These are phyloP conservation scores for Rotaria sp. DNA, from an alignment of 2,888 invertebrate species.

Conservation along the genomic window DNA sequence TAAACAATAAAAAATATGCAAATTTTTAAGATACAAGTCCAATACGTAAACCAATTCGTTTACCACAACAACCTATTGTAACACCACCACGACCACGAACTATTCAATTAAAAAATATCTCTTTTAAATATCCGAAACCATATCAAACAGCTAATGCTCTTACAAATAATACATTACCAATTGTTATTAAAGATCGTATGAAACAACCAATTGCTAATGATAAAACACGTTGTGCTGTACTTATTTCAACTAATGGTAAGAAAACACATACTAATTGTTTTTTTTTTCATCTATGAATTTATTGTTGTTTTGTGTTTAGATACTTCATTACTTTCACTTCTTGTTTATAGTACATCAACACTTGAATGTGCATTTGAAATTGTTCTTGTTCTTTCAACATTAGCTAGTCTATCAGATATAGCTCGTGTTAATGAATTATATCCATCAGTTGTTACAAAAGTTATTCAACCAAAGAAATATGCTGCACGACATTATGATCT, in stretches of 20 bases:
- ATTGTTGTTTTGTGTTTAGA: not conserved
- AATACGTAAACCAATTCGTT: not conserved
- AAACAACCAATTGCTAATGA: slow-evolving; percentile 5
- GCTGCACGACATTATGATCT: slow-evolving; percentile 8
- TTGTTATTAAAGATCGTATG: not conserved
- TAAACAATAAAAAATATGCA: not conserved
- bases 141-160: not conserved
- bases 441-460: not conserved
- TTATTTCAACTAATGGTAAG: slow-evolving; percentile 17
- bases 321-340: not conserved
- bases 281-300: no score
- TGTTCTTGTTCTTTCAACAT: slow-evolving; percentile 11
- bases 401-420: not conserved
- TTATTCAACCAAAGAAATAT: slow-evolving; percentile 23
- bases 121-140: not conserved
- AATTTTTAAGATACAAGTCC: not conserved
- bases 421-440: not conserved
- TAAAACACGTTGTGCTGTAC: slow-evolving; percentile 21
- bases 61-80: not conserved
- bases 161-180: not conserved
- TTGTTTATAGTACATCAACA: slow-evolving; percentile 1
- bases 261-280: not conserved
- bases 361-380: slow-evolving; percentile 22
- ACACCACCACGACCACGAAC: not conserved
- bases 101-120: slow-evolving; percentile 20